Evolutionary conservation across 2,797 vertebrate species (phyloP), one percentile per base, ranked within the genome.

Genomic region (Cyprinella venusta): DNA sequence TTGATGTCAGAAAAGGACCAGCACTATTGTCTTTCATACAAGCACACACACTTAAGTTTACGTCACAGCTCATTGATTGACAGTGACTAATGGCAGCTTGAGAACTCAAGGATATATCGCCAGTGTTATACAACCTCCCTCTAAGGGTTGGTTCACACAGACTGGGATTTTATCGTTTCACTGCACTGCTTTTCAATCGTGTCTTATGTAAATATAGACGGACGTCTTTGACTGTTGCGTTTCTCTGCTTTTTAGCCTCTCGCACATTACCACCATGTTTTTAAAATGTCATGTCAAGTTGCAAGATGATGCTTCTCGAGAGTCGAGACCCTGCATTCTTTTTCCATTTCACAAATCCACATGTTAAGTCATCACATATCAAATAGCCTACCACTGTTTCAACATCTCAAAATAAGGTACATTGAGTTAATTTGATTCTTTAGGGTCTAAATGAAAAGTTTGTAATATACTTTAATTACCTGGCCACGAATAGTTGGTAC

Each of bases 91-190:
- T 38, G n/a, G 36, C 50, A 76, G 50, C 63, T 76, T 67, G 71
- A 82, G 45, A 40, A 42, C 61, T 76, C 61, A 75, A 67, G 59
- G 45, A 76, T 61, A 56, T 33, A 75, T 65, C 7, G 42, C 61
- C 71, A 74, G 54, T 45, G 80, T 82, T 82, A 67, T 48, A 56
- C 80, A 82, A 67, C 48, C n/a, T 82, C 18, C 48, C 61, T 76
- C 36, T 9, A 54, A 54, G 33, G 72, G 76, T 40, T 5, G 10
- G 40, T 48, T 64, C 56, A 26, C 38, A 45, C 75, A 63, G 40
- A 63, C 30, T 45, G 16, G 26, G 40, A 48, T 64, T 64, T 63
- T 21, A 48, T 64, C 16, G 1, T 33, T 64, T 18, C 18, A 45
- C 40, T 19, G 56, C 24, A 26, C n/a, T 77, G 59, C 24, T 30